phyloP scores from a whole-genome alignment of 2,113 vertebrate genomes.

The Crotalus horridus region DNA sequence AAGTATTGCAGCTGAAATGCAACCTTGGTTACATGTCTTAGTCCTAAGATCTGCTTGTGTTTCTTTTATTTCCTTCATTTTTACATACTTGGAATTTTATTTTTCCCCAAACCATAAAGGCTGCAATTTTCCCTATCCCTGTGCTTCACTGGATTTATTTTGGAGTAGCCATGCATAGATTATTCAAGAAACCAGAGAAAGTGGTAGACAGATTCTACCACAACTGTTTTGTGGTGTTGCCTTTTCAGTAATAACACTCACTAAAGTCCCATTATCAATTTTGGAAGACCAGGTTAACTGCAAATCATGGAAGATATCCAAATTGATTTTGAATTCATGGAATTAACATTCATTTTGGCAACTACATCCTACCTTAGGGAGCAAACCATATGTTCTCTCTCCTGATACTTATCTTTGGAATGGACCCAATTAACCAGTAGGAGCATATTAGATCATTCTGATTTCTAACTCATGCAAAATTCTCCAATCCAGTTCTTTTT shows the following conservation, averaged over 20 bases:
- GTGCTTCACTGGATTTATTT: neutral
- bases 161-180: neutral
- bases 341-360: neutral
- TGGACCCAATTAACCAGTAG: neutral
- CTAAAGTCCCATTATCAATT: neutral
- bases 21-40: neutral
- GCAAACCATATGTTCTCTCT: neutral
- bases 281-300: neutral
- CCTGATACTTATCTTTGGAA: neutral
- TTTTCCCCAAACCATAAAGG: neutral
- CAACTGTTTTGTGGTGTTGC: neutral
- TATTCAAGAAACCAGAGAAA: neutral
- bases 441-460: neutral
- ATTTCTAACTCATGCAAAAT: neutral
- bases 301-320: neutral
- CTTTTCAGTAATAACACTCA: neutral
- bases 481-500: neutral
- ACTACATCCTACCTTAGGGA: neutral
- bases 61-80: neutral
- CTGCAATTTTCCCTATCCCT: neutral
- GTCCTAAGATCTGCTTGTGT: neutral
- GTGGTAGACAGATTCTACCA: neutral
- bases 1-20: neutral
- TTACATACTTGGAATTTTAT: neutral
- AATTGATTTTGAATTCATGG: slow-evolving; percentile 3